These are phyloP conservation scores for Deilephila elpenor DNA, from an alignment of 2,888 invertebrate species.

Conservation along the genomic window DNA sequence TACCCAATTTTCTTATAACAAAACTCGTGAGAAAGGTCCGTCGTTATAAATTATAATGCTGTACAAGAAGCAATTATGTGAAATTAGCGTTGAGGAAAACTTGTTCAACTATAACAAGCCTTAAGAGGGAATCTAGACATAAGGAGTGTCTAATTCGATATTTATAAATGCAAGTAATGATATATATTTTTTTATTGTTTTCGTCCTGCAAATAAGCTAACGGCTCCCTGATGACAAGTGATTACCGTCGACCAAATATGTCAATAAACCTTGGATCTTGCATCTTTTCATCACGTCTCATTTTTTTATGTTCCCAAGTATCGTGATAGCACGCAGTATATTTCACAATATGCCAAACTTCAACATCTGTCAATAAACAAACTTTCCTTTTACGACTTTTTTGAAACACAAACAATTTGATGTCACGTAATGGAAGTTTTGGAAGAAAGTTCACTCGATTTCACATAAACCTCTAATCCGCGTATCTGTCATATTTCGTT, in stretches of 20 bases:
- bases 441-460: constrained; percentile 31
- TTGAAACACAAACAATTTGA: constrained; percentile 26
- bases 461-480: not conserved
- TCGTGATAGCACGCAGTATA: not conserved
- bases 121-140: constrained; percentile 45
- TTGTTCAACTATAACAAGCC: constrained; percentile 37
- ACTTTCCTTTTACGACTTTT: constrained; percentile 27
- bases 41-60: constrained; percentile 28
- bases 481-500: not conserved
- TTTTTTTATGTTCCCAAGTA: constrained; percentile 11
- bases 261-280: constrained; percentile 15
- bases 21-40: not conserved
- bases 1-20: constrained; percentile 6
- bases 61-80: constrained; percentile 30
- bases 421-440: constrained; percentile 25
- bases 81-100: constrained; percentile 35
- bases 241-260: constrained; percentile 5
- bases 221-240: no score
- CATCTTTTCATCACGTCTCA: constrained; percentile 23
- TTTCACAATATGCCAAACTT: constrained; percentile 4
- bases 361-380: not conserved
- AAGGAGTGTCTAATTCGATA: not conserved
- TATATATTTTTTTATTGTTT: constrained; percentile 21
- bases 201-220: no score
- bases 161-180: constrained; percentile 45